Evolutionary conservation across 1,140 invertebrate species (phyloP), one percentile per base, ranked within the genome.

Genomic region (Eurosta solidaginis): DNA sequence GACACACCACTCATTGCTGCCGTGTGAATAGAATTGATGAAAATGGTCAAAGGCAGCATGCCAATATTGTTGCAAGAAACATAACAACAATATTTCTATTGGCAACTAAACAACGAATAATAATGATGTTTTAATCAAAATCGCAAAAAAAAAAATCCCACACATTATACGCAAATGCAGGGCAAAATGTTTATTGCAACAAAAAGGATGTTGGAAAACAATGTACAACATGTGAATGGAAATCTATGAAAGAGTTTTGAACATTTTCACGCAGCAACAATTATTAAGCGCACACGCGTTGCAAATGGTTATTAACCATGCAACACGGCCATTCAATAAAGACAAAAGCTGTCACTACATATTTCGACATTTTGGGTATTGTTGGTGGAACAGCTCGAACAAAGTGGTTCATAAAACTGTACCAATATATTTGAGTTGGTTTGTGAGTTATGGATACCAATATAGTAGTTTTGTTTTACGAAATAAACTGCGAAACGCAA

Each of bases 71-170:
- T 42, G 59, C 59, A 40, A 36, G 33, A 40, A 36, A 40, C 33
- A 25, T 2, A 20, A 9, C 27, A 20, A 33, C 33, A 36, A 10
- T 33, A 42, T 22, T 68, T 68, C 36, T 68, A 33, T 68, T 68
- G n/a, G 59, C 59, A 68, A 68, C 17, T 68, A 40, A 6, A 68
- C 29, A 68, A 2, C 59, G 59, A 20, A 68, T 68, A 68, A 68
- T 68, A 68, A 68, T 68, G 59, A 68, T 68, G 59, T 68, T 68
- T 68, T 68, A 68, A 68, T 68, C 59, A 68, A 68, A 68, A 68
- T 68, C 40, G 59, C 59, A 33, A 29, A 68, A 68, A 33, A 29
- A 68, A 68, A 68, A 40, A 40, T 68, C 59, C 59, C 59, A 68
- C 59, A 68, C 33, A 68, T 68, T 40, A 29, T 68, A 42, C 33